Base-by-base conservation (phyloP, 2,113 vertebrate species). In the Anhinga anhinga region DNA sequence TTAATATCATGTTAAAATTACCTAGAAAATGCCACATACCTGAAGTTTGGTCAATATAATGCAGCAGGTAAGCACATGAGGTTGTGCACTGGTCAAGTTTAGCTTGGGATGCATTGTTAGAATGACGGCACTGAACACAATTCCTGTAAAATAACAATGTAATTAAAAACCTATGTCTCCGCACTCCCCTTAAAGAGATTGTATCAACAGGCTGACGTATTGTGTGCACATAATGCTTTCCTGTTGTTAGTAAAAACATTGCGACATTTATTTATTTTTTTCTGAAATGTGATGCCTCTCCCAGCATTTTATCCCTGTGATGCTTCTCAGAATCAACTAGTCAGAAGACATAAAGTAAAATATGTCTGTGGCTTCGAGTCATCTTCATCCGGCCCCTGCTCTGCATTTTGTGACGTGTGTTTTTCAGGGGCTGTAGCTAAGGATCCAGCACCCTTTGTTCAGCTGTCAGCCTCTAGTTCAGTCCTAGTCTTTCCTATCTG, bases 71-170 rank as follows among this genome's bases (percentile, higher is more conserved):
- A 82, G 98, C 22, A 26, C 99, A 99, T 56, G 98, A 99, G 42
- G 90, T 95, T 98, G 99, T 99, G 97, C 99, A 99, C 26, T 95
- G 97, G 74, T 98, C 98, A 58, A 95, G 93, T 79, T 96, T 82
- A 78, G 95, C 96, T 55, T 98, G 98, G 82, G 98, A 97, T 44
- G 98, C 92, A 55, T 99, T 98, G 34, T 98, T 98, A 83, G 98
- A 97, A 86, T 98, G 97, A 94, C 98, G 98, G 91, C 99, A 99
- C 70, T 98, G 98, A 92, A 99, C 95, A 97, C 99, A 99, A 74
- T 98, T 98, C 98, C 99, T 99, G 88, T 76, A 90, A 97, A 86
- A 86, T 61, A 91, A 96, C 97, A 89, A 56, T 32, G 34, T 38
- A 88, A 87, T 95, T 91, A 53, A 90, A 90, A 88, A 2, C 22